Percentiles rank a stretch among this genome's conserved stretches.
Evolutionary conservation across 2,113 vertebrate species (phyloP).

Genomic region (Bettongia penicillata): DNA sequence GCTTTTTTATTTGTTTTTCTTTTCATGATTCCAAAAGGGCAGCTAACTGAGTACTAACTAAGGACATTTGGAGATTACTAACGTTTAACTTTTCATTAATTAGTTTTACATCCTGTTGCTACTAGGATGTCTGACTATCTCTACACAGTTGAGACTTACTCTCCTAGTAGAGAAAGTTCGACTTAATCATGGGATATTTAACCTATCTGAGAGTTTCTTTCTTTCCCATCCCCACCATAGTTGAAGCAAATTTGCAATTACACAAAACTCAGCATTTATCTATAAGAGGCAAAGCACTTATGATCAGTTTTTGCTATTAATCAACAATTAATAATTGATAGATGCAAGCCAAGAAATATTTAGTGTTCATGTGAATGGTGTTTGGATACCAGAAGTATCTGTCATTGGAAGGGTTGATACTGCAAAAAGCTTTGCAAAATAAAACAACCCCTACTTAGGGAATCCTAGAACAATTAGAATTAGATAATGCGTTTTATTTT

Average conservation of each 20-base stretch:
- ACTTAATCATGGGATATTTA: not conserved
- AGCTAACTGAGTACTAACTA: too few relatives aligned
- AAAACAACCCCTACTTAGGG: not conserved
- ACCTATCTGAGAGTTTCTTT: not conserved
- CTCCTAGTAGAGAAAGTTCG: not conserved
- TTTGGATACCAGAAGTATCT: not conserved
- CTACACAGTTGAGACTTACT: not conserved
- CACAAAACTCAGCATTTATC: not conserved
- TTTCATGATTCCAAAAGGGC: too few relatives aligned
- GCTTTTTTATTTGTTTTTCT: too few relatives aligned
- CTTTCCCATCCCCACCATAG: too few relatives aligned
- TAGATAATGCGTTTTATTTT: not conserved
- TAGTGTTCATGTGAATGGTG: not conserved
- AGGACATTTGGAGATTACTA: too few relatives aligned
- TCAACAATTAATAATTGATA: not conserved
- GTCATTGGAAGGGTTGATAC: not conserved
- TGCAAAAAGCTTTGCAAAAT: not conserved
- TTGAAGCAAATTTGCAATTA: not conserved
- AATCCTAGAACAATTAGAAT: slow-evolving; percentile 28
- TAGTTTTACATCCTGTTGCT: too few relatives aligned
- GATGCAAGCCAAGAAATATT: not conserved
- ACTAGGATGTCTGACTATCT: not conserved
- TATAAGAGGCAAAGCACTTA: not conserved
- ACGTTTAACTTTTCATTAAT: too few relatives aligned
- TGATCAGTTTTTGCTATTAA: not conserved